phyloP scores from a whole-genome alignment of 1,140 invertebrate genomes.

The Drosophila repleta region DNA sequence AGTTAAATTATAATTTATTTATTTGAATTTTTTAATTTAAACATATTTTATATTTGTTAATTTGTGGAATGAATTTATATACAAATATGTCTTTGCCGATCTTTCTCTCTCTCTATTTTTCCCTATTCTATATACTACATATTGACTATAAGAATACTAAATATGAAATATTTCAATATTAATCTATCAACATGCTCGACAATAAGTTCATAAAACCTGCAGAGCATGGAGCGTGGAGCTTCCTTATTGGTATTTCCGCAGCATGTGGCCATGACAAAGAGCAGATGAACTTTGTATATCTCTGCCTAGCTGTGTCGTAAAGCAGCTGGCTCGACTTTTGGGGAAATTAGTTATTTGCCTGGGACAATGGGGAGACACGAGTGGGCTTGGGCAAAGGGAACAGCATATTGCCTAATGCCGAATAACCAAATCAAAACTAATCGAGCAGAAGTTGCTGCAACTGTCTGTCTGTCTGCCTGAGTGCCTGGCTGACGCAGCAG shows the following conservation, averaged over 20 bases:
- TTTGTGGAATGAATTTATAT: no score
- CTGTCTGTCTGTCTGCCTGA: slow-evolving; percentile 23
- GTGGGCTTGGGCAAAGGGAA: slow-evolving; percentile 35
- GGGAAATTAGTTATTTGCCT: slow-evolving; percentile 60
- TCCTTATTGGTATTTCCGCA: neutral
- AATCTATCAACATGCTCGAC: neutral
- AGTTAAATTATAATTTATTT: no score
- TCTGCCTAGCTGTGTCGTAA: slow-evolving; percentile 13
- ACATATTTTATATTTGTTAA: no score
- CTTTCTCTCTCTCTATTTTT: no score
- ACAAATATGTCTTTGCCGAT: no score
- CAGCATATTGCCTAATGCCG: slow-evolving; percentile 70
- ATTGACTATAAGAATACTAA: no score
- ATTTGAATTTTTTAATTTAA: no score
- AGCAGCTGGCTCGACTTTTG: slow-evolving; percentile 40
- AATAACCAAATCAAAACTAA: slow-evolving; percentile 82
- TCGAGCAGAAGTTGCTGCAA: slow-evolving; percentile 78
- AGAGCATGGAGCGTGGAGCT: neutral
- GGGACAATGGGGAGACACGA: slow-evolving; percentile 28
- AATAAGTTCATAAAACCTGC: neutral
- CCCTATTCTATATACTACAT: no score
- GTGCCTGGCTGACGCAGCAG: slow-evolving; percentile 52
- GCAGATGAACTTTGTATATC: slow-evolving; percentile 38
- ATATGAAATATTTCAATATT: no score
- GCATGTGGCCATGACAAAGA: slow-evolving; percentile 3